Base-by-base conservation (phyloP, 2,888 invertebrate species). In the Gortyna flavago region DNA sequence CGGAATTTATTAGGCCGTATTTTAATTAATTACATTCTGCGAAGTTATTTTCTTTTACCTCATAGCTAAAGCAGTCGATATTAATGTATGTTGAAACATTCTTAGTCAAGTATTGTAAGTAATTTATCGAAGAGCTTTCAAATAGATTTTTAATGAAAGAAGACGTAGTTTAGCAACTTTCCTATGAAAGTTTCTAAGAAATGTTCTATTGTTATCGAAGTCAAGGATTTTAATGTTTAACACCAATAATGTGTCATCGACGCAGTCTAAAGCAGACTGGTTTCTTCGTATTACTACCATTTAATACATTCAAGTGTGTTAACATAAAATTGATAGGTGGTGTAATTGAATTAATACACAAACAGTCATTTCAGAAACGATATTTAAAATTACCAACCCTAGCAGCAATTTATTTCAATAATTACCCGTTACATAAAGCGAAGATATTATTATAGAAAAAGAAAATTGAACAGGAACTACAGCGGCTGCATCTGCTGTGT, bases 401-500 rank as follows among this genome's bases (percentile, higher is more conserved):
- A 68, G 9, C 61, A 51, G 51, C 67, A 67, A 62, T 65, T 72
- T 79, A 72, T 51, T 68, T 77, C 13, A 57, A 41, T 69, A 81
- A 85, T 84, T 76, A 77, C 35, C n/a, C 62, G 81, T 87, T 82
- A 84, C 80, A 82, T 77, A 82, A 70, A 81, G 71, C 67, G 72
- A 80, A 81, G 80, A 81, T 72, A 80, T 64, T 48, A 71, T 72
- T 75, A 70, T 75, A 85, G 77, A 86, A 87, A 87, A 87, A 86
- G 84, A 86, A 89, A 83, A 87, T 84, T 81, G 81, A 88, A 89
- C 87, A 89, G 89, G 88, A 89, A 89, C 83, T 89, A 89, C 89
- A 90, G 88, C 89, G 86, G 86, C 87, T 89, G 89, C 89, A 91
- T 90, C 89, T 89, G 93, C 93, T 92, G 90, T 89, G 89, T 88